Evolutionary conservation across 37 sponge, comb jelly and placozoan species (phyloP).

Genomic region (Aphrocallistes beatrix): DNA sequence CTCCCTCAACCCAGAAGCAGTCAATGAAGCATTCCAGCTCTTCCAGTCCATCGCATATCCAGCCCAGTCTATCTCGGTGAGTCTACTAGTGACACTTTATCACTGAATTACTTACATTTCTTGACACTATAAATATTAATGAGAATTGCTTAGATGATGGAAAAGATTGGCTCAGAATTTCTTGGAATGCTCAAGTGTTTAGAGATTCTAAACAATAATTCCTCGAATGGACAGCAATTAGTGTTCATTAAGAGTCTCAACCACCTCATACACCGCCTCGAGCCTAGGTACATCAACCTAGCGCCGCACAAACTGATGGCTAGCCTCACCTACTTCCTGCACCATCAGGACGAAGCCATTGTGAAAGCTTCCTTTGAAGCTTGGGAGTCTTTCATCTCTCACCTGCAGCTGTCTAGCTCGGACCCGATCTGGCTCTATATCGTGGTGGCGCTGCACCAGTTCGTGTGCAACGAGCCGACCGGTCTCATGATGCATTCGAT

Average conservation of each 20-base stretch:
- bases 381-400: neutral
- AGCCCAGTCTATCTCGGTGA: neutral
- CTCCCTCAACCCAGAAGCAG: neutral
- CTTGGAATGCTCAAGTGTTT: neutral
- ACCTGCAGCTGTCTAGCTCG: neutral
- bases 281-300: neutral
- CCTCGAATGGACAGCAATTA: neutral
- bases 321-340: neutral
- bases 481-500: neutral
- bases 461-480: neutral
- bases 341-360: neutral
- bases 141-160: no score
- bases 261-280: neutral
- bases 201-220: neutral
- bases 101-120: no score
- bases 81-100: no score
- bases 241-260: neutral
- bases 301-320: constrained; percentile 7
- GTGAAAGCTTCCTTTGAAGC: neutral
- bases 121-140: no score
- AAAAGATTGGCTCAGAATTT: neutral
- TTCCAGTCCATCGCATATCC: neutral
- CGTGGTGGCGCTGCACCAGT: neutral
- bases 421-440: neutral
- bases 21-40: neutral